phyloP scores from a whole-genome alignment of 2,797 vertebrate genomes.

The Coluber constrictor region DNA sequence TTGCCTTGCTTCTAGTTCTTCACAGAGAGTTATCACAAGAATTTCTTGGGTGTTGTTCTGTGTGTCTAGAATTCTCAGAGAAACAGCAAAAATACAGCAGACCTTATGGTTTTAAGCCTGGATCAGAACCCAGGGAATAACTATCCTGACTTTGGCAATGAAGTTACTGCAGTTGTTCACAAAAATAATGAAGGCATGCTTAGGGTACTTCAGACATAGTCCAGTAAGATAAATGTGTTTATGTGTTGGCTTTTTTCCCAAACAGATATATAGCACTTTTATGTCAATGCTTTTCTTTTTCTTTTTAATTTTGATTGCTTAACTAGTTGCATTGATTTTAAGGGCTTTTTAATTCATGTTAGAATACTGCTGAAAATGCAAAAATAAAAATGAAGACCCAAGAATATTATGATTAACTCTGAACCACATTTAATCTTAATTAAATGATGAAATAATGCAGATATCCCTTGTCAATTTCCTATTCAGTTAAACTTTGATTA shows the following conservation, averaged over 20 bases:
- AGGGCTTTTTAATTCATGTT: conserved; percentile 45
- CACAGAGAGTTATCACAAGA: conserved; percentile 73
- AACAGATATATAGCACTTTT: conserved; percentile 71
- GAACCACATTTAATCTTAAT: conserved; percentile 53
- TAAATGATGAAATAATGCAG: conserved; percentile 45
- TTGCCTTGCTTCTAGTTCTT: conserved; percentile 76
- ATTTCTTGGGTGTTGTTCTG: conserved; percentile 77
- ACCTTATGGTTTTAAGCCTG: conserved; percentile 60
- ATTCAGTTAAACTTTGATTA: conserved; percentile 51
- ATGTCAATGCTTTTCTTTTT: conserved; percentile 59
- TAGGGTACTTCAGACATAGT: conserved; percentile 64
- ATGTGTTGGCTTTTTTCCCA: conserved; percentile 60
- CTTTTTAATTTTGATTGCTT: conserved; percentile 59
- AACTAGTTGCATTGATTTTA: conserved; percentile 52
- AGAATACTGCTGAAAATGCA: conserved; percentile 60
- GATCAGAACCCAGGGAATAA: conserved; percentile 66
- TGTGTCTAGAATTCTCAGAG: conserved; percentile 78
- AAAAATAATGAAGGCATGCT: conserved; percentile 66
- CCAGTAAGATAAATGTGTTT: conserved; percentile 64
- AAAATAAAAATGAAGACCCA: conserved; percentile 51
- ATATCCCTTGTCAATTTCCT: conserved; percentile 44
- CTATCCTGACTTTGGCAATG: conserved; percentile 63
- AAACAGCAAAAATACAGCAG: conserved; percentile 64
- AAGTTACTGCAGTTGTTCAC: conserved; percentile 57
- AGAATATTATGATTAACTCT: conserved; percentile 36